These are phyloP conservation scores for Prinia subflava DNA, from an alignment of 2,113 vertebrate genomes.

Conservation along the genomic window DNA sequence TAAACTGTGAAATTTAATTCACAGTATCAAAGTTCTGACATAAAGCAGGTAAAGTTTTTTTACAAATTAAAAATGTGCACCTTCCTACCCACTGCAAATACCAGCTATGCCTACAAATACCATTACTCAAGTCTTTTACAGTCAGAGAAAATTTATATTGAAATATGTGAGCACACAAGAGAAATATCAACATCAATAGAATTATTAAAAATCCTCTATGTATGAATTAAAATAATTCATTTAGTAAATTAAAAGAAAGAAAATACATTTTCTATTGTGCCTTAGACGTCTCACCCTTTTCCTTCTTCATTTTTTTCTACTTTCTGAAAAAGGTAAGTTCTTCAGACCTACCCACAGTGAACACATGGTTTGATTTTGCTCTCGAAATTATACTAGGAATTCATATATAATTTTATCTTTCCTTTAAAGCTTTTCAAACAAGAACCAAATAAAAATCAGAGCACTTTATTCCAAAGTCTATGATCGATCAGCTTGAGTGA, in stretches of 20 bases:
- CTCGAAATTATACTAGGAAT: background rate
- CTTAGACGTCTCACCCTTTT: background rate
- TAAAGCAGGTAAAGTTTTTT: background rate
- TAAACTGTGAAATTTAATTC: background rate
- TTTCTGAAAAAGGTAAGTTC: background rate
- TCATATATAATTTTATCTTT: background rate
- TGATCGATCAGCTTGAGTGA: background rate
- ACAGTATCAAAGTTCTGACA: background rate
- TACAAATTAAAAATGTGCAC: background rate
- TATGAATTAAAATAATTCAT: background rate
- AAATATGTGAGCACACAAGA: background rate
- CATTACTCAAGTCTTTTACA: background rate
- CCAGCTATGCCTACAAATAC: background rate
- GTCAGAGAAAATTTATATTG: background rate
- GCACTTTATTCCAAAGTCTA: background rate
- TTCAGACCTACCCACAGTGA: background rate
- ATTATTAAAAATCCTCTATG: background rate
- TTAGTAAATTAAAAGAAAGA: background rate
- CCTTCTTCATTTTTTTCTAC: background rate
- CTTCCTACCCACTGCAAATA: background rate
- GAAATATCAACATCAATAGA: background rate
- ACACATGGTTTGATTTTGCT: background rate
- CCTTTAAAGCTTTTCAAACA: background rate
- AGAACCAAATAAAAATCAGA: background rate
- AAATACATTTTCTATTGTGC: background rate